Conservation (phyloP, 1,140 invertebrate genomes). For the Epicauta chinensis region DNA sequence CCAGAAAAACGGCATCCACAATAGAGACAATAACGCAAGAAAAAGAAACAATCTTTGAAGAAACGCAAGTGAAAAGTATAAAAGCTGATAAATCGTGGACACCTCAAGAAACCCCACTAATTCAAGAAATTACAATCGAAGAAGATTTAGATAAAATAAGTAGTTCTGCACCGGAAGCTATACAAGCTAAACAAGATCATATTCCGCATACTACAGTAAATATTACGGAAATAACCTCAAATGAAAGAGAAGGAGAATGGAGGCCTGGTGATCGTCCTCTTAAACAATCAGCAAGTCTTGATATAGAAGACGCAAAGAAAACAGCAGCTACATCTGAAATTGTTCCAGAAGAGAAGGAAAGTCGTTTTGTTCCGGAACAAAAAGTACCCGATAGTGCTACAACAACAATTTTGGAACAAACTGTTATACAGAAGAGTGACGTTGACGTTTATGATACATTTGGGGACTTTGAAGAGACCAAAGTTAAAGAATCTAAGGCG, state of each 20-base stretch:
- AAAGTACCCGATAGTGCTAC: constrained; percentile 4
- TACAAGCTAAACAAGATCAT: constrained; percentile 28
- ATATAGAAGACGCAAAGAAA: constrained; percentile 37
- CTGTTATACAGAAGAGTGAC: constrained; percentile 24
- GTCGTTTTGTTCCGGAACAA: neutral
- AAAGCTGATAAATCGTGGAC: constrained; percentile 17
- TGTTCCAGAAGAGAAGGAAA: constrained; percentile 13
- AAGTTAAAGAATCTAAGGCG: constrained; percentile 39
- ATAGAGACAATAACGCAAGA: constrained; percentile 1
- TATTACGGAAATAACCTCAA: constrained; percentile 40
- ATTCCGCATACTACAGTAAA: constrained; percentile 35
- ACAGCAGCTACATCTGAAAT: constrained; percentile 20
- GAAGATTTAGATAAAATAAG: constrained; percentile 38
- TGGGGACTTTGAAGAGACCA: constrained; percentile 23
- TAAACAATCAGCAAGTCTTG: constrained; percentile 32
- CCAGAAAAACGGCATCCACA: constrained; percentile 24
- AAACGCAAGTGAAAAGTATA: constrained; percentile 3
- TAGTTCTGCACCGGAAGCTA: constrained; percentile 28
- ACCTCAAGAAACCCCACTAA: constrained; percentile 40
- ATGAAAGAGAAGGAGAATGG: constrained; percentile 44
- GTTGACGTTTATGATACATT: constrained; percentile 26
- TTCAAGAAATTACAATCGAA: constrained; percentile 43
- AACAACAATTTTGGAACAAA: constrained; percentile 34
- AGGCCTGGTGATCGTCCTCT: constrained; percentile 37
- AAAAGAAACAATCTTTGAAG: constrained; percentile 14